Evolutionary conservation across 2,797 vertebrate species (phyloP).

Genomic region (Oryzias dopingdopingensis): DNA sequence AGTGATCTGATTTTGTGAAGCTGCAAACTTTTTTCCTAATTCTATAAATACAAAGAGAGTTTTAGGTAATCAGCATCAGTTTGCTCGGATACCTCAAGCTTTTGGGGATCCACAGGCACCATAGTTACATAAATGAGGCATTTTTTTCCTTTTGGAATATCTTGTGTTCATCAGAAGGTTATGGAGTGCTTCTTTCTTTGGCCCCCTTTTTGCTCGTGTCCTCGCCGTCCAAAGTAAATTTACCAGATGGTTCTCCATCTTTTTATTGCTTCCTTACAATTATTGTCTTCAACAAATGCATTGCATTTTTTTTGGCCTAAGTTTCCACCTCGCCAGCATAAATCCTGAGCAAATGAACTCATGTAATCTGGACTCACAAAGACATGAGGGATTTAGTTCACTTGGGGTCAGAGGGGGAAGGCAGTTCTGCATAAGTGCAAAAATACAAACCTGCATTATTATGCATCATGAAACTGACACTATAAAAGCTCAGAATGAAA

Average conservation of each 20-base stretch:
- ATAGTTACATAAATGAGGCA: too few species aligned
- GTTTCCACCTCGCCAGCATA: conserved; percentile 8
- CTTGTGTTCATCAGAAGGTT: conserved; percentile 30
- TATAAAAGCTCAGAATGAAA: conserved; percentile 30
- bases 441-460: conserved; percentile 1
- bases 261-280: conserved; percentile 21
- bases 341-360: conserved; percentile 26
- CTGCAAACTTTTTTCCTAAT: too few species aligned
- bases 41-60: too few species aligned
- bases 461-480: conserved; percentile 6
- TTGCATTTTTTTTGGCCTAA: not conserved
- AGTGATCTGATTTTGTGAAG: too few species aligned
- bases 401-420: conserved; percentile 14
- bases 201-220: conserved; percentile 9
- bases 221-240: conserved; percentile 26
- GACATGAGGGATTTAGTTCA: conserved; percentile 11
- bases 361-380: conserved; percentile 22
- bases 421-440: conserved; percentile 6
- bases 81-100: too few species aligned
- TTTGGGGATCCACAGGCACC: too few species aligned
- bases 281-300: conserved; percentile 32
- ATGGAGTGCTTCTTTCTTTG: conserved; percentile 13
- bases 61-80: too few species aligned
- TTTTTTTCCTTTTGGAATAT: conserved; percentile 3
- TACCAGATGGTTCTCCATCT: conserved; percentile 55